Conservation (phyloP, 2,797 vertebrate genomes). For the Crenichthys baileyi region DNA sequence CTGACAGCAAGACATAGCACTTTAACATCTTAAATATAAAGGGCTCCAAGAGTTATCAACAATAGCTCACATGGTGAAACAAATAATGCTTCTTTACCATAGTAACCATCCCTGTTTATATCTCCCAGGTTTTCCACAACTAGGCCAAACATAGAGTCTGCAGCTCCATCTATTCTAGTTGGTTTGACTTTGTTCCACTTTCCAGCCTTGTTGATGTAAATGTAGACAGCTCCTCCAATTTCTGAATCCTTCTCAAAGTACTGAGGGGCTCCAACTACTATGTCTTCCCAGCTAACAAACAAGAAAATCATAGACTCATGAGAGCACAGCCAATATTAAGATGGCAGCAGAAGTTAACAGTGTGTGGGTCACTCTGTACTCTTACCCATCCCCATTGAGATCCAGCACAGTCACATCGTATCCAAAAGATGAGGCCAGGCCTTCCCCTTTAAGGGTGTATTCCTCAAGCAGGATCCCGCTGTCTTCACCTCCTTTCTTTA, state of each 20-base stretch:
- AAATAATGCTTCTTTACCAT: constrained; percentile 78
- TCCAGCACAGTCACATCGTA: constrained; percentile 94
- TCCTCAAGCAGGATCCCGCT: constrained; percentile 65
- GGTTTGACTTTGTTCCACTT: constrained; percentile 83
- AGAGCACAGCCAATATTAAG: background rate
- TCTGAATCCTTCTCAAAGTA: constrained; percentile 90
- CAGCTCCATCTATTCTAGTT: constrained; percentile 84
- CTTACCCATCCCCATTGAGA: constrained; percentile 92
- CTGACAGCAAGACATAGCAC: constrained; percentile 71
- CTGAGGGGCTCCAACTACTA: constrained; percentile 95
- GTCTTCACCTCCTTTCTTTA: constrained; percentile 76
- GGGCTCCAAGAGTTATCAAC: background rate
- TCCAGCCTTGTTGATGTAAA: constrained; percentile 89
- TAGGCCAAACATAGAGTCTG: constrained; percentile 95
- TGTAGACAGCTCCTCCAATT: constrained; percentile 91
- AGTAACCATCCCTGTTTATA: constrained; percentile 89
- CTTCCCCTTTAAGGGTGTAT: constrained; percentile 89
- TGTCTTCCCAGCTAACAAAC: constrained; percentile 90
- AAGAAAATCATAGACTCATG: background rate
- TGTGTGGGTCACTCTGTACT: background rate
- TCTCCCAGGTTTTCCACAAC: constrained; percentile 94
- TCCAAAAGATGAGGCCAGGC: constrained; percentile 95
- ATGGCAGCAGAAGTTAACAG: background rate
- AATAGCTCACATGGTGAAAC: background rate
- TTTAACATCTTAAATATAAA: background rate